Conservation (phyloP, 2,797 vertebrate genomes). For the Orestias chungarensis region DNA sequence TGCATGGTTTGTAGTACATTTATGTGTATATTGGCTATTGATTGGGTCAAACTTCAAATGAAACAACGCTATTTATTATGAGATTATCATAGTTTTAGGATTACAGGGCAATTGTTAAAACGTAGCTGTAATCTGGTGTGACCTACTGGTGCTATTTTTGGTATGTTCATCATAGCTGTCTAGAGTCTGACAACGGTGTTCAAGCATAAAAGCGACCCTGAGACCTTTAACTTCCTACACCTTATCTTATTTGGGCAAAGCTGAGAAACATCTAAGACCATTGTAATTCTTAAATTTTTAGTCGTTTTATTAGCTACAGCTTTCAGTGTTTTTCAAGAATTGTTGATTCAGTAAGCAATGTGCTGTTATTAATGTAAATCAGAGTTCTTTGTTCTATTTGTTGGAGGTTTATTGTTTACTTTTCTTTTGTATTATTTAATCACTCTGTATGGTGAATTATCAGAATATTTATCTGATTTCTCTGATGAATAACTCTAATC, state of each 20-base stretch:
- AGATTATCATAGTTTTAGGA: neutral
- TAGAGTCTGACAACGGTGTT: neutral
- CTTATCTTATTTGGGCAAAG: neutral
- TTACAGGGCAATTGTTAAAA: neutral
- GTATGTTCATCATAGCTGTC: neutral
- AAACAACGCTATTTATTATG: neutral
- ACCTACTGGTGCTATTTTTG: neutral
- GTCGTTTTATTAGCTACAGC: neutral
- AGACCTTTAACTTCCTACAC: neutral
- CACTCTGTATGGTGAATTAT: neutral
- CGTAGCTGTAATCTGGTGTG: neutral
- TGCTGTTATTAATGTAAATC: neutral
- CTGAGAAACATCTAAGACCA: neutral
- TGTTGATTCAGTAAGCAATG: neutral
- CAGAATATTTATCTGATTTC: neutral
- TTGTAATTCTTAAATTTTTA: neutral
- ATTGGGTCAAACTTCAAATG: neutral
- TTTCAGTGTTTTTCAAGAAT: neutral
- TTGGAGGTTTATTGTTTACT: neutral
- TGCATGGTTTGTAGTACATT: neutral
- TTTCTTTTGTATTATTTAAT: neutral
- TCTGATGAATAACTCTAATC: neutral
- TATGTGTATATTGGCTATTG: neutral
- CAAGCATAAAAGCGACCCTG: neutral
- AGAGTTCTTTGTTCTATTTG: neutral